Base-by-base conservation (phyloP, 1,140 invertebrate genomes). In the Hyles euphorbiae region DNA sequence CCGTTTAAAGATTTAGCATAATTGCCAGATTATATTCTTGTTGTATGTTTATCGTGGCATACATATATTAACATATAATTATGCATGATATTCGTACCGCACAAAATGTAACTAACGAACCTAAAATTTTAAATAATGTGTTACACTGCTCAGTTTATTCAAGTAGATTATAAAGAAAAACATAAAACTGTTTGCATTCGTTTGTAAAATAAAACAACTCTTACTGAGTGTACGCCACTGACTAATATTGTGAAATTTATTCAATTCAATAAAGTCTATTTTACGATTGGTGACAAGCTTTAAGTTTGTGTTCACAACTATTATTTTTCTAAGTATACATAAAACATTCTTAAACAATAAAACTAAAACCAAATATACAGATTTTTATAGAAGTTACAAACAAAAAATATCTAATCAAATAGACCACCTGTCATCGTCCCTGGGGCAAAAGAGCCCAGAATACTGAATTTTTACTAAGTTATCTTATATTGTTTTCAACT, bases 1-100 rank as follows among this genome's bases (percentile, higher is more conserved):
- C 74, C 71, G 71, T 70, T 76, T 72, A 77, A 70, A 66, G 68
- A 75, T 72, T 75, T 74, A 76, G 72, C 70, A 79, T 77, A 77
- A 77, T 77, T 75, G 72, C 72, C 55, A 70, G 63, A 72, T 73
- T 71, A 68, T 72, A 76, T 67, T 73, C 54, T 72, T 73, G 56
- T 69, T 72, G 58, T 80, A 64, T 74, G 65, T 74, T 74, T 73
- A 73, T 69, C 65, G 63, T 65, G 46, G 56, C 62, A 60, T 58
- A 68, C 65, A 63, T 68, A 69, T 59, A 78, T 78, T 72, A 70
- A 66, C 71, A 74, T 78, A 73, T 56, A 53, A 73, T 76, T 72
- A 74, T 58, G 61, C 62, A 59, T 68, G 65, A 70, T 70, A 68
- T 61, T 67, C 61, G 56, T 60, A 65, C 67, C 50, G 56, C 63